Evolutionary conservation across 2,888 invertebrate species (phyloP).

Genomic region (Sepioteuthis lessoniana): DNA sequence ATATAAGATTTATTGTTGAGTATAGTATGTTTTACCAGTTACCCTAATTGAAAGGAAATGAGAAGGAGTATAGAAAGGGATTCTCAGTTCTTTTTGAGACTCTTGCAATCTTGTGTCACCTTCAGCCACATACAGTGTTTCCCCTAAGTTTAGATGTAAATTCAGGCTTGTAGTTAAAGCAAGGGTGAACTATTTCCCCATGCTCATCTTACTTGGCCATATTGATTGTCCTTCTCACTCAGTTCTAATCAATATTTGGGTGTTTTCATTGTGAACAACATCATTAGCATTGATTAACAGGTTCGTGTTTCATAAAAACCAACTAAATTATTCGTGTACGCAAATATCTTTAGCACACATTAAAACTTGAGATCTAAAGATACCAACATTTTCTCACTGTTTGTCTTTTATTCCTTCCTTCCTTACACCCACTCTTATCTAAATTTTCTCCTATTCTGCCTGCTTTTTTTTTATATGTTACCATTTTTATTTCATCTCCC

Average conservation of each 20-base stretch:
- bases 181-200: neutral
- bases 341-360: conserved; percentile 33
- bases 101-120: neutral
- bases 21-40: too few relatives aligned
- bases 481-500: too few relatives aligned
- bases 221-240: neutral
- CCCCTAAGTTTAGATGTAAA: neutral
- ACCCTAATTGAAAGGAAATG: too few relatives aligned
- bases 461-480: neutral
- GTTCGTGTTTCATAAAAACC: conserved; percentile 21
- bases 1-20: too few relatives aligned
- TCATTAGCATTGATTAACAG: conserved; percentile 33
- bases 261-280: conserved; percentile 12
- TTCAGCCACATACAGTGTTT: neutral
- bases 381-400: conserved; percentile 23
- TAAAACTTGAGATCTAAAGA: conserved; percentile 23
- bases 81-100: too few relatives aligned
- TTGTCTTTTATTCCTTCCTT: neutral
- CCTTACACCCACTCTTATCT: neutral
- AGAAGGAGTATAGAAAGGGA: too few relatives aligned
- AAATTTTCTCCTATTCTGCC: neutral
- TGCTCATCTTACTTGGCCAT: conserved; percentile 6
- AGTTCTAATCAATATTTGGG: conserved; percentile 18
- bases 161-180: neutral
- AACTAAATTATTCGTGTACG: conserved; percentile 20